phyloP scores from a whole-genome alignment of 2,797 vertebrate genomes.

The Rhinogobio ventralis region DNA sequence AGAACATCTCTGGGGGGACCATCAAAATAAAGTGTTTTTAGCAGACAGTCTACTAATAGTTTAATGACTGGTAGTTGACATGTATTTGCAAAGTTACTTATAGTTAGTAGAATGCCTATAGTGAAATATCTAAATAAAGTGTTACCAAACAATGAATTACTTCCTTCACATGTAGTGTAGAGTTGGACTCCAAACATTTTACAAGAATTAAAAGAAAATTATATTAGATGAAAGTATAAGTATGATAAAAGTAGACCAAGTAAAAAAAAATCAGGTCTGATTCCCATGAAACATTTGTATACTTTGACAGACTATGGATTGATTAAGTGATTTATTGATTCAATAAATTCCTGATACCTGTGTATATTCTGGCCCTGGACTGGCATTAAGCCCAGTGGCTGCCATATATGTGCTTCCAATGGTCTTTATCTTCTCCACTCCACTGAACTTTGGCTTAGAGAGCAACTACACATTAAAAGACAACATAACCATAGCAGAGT shows the following conservation, averaged over 20 bases:
- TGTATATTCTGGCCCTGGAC: constrained; percentile 87
- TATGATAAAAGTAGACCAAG: neutral
- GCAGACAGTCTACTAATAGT: too few relatives aligned
- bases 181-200: neutral
- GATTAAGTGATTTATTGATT: too few relatives aligned
- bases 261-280: neutral
- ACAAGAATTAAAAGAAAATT: neutral
- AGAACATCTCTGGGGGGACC: too few relatives aligned
- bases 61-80: too few relatives aligned
- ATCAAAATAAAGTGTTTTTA: too few relatives aligned
- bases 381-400: constrained; percentile 91
- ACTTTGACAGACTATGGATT: neutral
- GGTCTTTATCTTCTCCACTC: constrained; percentile 98
- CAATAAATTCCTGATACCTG: constrained; percentile 79
- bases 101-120: neutral
- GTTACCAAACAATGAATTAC: neutral
- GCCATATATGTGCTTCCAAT: constrained; percentile 99
- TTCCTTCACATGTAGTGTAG: neutral
- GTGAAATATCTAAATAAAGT: neutral
- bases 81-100: neutral
- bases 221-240: neutral
- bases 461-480: constrained; percentile 78
- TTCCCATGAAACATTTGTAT: neutral
- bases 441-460: constrained; percentile 97
- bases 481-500: constrained; percentile 1